Evolutionary conservation across 2,888 invertebrate genomes (phyloP), one percentile per base, ranked within the genome.

Genomic region (Arrhopalites spinosus): DNA sequence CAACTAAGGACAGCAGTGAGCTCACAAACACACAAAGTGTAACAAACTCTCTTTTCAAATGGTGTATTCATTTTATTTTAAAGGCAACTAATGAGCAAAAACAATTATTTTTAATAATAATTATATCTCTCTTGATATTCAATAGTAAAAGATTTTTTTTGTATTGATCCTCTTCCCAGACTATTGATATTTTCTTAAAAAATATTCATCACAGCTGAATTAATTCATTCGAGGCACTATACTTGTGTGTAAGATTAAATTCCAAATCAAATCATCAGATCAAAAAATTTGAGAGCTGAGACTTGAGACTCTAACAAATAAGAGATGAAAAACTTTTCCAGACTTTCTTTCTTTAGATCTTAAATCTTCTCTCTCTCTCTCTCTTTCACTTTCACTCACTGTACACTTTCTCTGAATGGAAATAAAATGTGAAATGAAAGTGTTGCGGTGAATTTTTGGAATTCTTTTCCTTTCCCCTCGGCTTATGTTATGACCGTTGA

Each of bases 11-110:
- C 93, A 75, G 95, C 90, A 73, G 95, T 95, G 93, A 95, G 92
- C 87, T 95, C 95, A 85, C 95, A 95, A 79, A 95, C 88, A 87
- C 95, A 95, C 84, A 95, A 94, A 70, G 94, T 94, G 80, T 94
- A 94, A 86, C 95, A 95, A 86, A 95, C 94, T 84, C 91, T 90
- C 79, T 89, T 90, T 86, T 95, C 94, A 87, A 95, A 94, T 80
- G 94, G 94, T 81, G 94, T 94, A 84, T 94, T 93, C 84, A 94
- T 89, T 25, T 2, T 50, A 15, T 15, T 50, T 36, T 36, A 8
- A 64, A 64, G 29, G 56, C n/a, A 56, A 56, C n/a, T 7, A 36
- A 3, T 36, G 36, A 36, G 36, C 36, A 36, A 11, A 7, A 36
- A 36, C 11, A 5, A 56, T 56, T 56, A 20, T 20, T 56, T 56